These are phyloP conservation scores for Dicentrarchus labrax DNA, from an alignment of 2,113 vertebrate species.

Conservation along the genomic window DNA sequence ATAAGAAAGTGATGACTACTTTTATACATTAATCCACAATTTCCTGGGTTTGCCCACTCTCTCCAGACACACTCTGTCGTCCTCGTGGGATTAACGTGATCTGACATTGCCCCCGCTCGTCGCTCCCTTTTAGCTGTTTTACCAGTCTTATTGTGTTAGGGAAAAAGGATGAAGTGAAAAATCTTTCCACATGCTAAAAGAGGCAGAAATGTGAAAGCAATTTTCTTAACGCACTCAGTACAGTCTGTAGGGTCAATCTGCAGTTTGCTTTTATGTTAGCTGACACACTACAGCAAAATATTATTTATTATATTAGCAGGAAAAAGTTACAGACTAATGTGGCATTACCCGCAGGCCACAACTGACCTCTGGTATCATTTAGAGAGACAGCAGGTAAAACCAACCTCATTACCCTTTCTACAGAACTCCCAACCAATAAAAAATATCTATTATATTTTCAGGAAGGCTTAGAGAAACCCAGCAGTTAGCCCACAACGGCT, in stretches of 20 bases:
- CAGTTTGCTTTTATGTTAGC: neutral
- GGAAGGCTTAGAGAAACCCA: neutral
- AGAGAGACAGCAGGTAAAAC: neutral
- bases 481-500: neutral
- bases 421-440: neutral
- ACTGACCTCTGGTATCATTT: neutral
- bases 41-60: neutral
- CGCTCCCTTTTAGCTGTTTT: constrained; percentile 38
- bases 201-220: neutral
- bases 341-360: neutral
- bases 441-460: neutral
- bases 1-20: no score
- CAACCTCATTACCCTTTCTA: neutral
- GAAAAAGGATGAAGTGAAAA: neutral
- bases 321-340: neutral
- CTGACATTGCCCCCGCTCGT: constrained; percentile 8
- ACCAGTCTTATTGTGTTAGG: constrained; percentile 26
- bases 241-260: neutral
- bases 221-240: neutral
- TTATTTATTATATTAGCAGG: no score
- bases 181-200: constrained; percentile 6
- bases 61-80: constrained; percentile 52
- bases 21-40: neutral
- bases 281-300: neutral
- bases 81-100: constrained; percentile 16